phyloP scores from a whole-genome alignment of 2,113 vertebrate genomes.

The Bucco capensis region DNA sequence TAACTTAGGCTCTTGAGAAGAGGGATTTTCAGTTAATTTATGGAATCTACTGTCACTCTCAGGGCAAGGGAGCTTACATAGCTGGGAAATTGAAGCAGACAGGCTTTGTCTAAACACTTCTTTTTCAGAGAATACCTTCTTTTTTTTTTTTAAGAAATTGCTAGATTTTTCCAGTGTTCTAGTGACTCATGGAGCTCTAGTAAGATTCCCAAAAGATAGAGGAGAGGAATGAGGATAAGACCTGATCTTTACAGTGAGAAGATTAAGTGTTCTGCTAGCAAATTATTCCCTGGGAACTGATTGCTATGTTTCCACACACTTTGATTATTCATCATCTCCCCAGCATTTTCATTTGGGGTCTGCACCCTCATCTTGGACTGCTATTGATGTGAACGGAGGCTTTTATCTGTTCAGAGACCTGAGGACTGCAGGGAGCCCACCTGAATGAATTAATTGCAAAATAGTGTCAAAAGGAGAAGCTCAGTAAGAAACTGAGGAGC shows the following conservation, averaged over 20 bases:
- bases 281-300: conserved; percentile 6
- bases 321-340: background rate
- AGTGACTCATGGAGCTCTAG: conserved; percentile 20
- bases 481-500: rapidly evolving
- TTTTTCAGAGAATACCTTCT: conserved; percentile 68
- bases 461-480: background rate
- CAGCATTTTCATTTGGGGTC: background rate
- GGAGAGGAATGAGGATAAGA: background rate
- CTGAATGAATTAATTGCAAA: background rate
- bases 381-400: background rate
- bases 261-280: background rate
- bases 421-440: background rate
- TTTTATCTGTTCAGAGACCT: background rate
- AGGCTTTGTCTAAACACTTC: conserved; percentile 79
- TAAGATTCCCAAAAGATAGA: background rate
- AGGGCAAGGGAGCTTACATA: conserved; percentile 69
- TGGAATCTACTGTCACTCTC: conserved; percentile 77
- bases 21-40: conserved; percentile 85
- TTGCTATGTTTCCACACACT: background rate
- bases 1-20: conserved; percentile 83
- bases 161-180: conserved; percentile 47
- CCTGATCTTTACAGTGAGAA: background rate
- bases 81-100: conserved; percentile 77
- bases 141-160: conserved; percentile 40
- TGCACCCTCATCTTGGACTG: background rate